phyloP scores from a whole-genome alignment of 2,113 vertebrate genomes.

The Petaurus breviceps region DNA sequence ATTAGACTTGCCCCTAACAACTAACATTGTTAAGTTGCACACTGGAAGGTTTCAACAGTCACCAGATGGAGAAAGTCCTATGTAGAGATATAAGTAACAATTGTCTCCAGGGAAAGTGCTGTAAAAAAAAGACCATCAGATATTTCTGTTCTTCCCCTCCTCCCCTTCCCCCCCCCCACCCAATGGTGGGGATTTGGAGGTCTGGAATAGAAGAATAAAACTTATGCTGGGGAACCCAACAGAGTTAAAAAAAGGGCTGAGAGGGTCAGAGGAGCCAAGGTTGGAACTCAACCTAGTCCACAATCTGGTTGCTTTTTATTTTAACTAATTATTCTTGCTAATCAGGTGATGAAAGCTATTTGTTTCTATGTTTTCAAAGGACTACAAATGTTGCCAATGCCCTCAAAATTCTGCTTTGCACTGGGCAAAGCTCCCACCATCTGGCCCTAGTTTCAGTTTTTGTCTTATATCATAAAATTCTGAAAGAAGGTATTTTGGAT shows the following conservation, averaged over 20 bases:
- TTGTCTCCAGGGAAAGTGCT: not conserved
- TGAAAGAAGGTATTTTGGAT: not conserved
- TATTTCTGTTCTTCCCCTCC: not conserved
- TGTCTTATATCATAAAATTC: too few species aligned
- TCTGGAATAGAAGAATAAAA: not conserved
- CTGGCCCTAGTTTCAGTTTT: not conserved
- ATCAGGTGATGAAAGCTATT: not conserved
- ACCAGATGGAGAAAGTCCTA: not conserved
- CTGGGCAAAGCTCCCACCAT: not conserved
- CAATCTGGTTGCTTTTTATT: not conserved
- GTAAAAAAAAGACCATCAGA: not conserved
- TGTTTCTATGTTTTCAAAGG: not conserved
- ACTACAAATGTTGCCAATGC: not conserved
- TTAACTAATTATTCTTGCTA: not conserved
- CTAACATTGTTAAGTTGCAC: not conserved
- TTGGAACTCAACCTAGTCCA: not conserved
- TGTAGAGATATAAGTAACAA: not conserved
- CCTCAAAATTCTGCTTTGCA: not conserved
- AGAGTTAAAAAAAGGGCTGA: not conserved
- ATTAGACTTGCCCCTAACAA: not conserved
- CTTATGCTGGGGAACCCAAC: not conserved
- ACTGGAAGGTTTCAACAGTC: not conserved
- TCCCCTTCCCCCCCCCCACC: too few species aligned
- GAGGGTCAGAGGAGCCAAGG: too few species aligned
- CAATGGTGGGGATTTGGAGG: not conserved